Evolutionary conservation across 2,888 invertebrate species (phyloP).

Genomic region (Mythimna loreyi): DNA sequence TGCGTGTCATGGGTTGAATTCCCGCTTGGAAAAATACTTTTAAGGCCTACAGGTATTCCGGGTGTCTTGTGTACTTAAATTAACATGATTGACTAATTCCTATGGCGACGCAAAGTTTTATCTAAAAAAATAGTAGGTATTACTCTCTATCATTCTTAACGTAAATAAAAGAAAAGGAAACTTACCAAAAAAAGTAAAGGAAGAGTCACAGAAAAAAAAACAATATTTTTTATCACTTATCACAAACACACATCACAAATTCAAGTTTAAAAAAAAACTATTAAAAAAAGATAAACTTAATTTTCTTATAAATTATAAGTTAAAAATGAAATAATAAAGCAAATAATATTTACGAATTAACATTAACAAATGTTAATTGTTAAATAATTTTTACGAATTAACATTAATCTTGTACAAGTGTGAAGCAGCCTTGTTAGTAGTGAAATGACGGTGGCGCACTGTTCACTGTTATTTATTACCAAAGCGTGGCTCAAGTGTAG

Average conservation of each 20-base stretch:
- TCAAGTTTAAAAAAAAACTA: background rate
- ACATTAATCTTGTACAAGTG: conserved; percentile 37
- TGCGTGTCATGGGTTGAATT: no score
- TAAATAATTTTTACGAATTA: conserved; percentile 12
- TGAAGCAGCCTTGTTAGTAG: conserved; percentile 42
- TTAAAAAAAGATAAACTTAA: background rate
- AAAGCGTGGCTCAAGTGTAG: conserved; percentile 66
- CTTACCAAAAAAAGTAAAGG: conserved; percentile 24
- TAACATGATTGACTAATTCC: no score
- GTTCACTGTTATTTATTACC: conserved; percentile 72
- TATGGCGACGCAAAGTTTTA: no score
- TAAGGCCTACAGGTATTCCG: no score
- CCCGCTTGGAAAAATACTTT: no score
- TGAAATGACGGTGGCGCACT: conserved; percentile 66
- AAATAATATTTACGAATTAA: background rate
- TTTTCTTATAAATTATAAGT: background rate
- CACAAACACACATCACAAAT: conserved; percentile 30
- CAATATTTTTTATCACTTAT: conserved; percentile 36
- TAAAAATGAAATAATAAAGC: no score
- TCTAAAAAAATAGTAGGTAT: no score
- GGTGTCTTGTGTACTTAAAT: no score
- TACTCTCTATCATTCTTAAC: background rate
- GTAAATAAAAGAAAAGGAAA: background rate
- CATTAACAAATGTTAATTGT: conserved; percentile 3
- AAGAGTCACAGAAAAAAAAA: conserved; percentile 6